Evolutionary conservation across 2,888 invertebrate species (phyloP).

Genomic region (Nycteola revayana): DNA sequence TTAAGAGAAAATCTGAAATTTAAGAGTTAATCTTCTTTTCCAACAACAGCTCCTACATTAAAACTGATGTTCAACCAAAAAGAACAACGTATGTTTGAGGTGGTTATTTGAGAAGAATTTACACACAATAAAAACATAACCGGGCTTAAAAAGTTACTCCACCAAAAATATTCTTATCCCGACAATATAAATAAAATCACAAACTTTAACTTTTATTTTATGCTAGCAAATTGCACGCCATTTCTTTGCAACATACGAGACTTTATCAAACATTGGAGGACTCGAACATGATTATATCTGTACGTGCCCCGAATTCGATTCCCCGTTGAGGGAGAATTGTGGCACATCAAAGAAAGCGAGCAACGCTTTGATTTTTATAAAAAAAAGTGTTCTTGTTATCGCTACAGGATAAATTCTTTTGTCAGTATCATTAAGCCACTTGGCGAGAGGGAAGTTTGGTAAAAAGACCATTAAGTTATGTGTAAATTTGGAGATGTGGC

Average conservation of each 20-base stretch:
- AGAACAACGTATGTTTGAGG: too few relatives aligned
- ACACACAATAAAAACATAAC: too few relatives aligned
- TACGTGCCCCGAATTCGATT: conserved; percentile 71
- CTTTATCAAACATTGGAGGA: conserved; percentile 77
- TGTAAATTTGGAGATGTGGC: conserved; percentile 17
- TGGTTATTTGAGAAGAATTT: too few relatives aligned
- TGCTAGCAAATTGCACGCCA: conserved; percentile 55
- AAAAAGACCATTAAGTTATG: conserved; percentile 28
- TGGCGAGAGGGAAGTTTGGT: conserved; percentile 29
- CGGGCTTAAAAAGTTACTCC: too few relatives aligned
- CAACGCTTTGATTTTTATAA: conserved; percentile 70
- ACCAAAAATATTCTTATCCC: too few relatives aligned
- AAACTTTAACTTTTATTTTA: conserved; percentile 43
- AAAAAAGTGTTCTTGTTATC: conserved; percentile 72
- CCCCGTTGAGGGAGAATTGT: conserved; percentile 54
- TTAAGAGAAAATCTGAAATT: too few relatives aligned
- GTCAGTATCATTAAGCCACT: conserved; percentile 45
- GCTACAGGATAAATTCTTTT: conserved; percentile 52
- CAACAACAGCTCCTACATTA: too few relatives aligned
- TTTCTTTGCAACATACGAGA: conserved; percentile 66
- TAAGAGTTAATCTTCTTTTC: too few relatives aligned
- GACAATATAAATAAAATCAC: conserved; percentile 6
- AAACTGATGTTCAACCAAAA: too few relatives aligned
- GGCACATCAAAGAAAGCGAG: conserved; percentile 70
- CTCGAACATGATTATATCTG: conserved; percentile 77